Conservation (phyloP, 2,113 vertebrate genomes). For the Melanerpes formicivorus region DNA sequence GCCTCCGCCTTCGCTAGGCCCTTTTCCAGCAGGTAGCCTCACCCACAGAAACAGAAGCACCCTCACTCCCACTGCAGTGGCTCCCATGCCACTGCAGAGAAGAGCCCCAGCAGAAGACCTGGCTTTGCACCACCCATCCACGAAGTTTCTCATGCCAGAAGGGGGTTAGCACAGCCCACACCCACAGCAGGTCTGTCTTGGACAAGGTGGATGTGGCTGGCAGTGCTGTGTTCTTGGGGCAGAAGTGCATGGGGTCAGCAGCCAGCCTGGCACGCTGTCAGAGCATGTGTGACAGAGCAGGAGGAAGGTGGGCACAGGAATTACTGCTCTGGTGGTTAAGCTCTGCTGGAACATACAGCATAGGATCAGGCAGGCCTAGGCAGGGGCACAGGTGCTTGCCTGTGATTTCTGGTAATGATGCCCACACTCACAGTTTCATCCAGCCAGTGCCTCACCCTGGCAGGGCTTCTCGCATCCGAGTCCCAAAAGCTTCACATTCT, state of each 20-base stretch:
- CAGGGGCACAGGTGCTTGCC: not conserved
- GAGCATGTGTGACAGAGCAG: not conserved
- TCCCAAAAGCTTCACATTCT: not conserved
- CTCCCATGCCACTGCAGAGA: not conserved
- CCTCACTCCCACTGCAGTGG: not conserved
- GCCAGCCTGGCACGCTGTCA: not conserved
- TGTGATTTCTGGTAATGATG: not conserved
- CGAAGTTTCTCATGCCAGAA: not conserved
- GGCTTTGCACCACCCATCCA: accelerated
- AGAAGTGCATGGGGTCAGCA: not conserved
- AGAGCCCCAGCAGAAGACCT: not conserved
- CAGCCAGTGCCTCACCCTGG: not conserved
- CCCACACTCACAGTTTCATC: not conserved
- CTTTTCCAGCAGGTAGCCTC: not conserved
- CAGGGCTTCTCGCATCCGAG: not conserved
- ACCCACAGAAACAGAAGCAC: not conserved
- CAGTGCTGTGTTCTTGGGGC: not conserved
- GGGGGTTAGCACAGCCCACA: not conserved
- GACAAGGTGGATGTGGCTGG: not conserved
- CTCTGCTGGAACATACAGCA: not conserved
- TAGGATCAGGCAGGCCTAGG: not conserved
- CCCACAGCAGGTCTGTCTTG: not conserved
- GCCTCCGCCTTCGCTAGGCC: not conserved
- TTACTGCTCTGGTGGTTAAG: not conserved
- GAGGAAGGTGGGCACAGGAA: not conserved